Base-by-base conservation (phyloP, 2,797 vertebrate species). In the Tarsius wallacei region DNA sequence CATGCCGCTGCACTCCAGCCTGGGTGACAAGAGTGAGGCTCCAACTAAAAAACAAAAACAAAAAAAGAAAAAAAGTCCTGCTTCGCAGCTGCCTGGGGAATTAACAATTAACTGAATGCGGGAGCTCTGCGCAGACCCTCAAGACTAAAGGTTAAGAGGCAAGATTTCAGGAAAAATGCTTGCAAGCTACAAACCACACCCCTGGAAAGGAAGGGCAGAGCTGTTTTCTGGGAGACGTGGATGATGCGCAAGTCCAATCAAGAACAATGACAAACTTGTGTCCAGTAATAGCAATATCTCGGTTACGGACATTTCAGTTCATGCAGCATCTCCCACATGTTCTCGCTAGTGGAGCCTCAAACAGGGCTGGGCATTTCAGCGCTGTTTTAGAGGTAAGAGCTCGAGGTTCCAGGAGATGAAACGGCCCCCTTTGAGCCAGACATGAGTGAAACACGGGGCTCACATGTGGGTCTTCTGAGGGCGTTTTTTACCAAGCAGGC, bases 221-320 rank as follows among this genome's bases (percentile, higher is more conserved):
- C 74, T 96, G 49, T 96, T 84, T 90, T 83, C 89, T 91, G 42
- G 70, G 51, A 94, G 96, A 96, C 96, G 14, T 89, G 64, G 97
- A 95, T 90, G 96, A 80, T 94, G 91, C 81, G 93, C 68, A 24
- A 14, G 81, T 88, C 57, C 80, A 93, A 78, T 96, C 91, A 87
- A 89, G 93, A 97, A 96, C 78, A 97, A 95, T 95, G 93, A 76
- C 87, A 70, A 83, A 89, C 86, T 85, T 94, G 86, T 86, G 93
- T 87, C 86, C 93, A n/a, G 86, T 64, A 91, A 95, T 93, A 93
- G 84, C 63, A 87, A 95, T 88, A 91, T 51, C 71, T 95, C 77
- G 47, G 47, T 88, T 90, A 94, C 7, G 80, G 78, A 51, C 12
- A 59, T 82, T 76, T 68, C 21, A 51, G 59, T 66, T 87, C 83